A percentile compares a stretch with the other conserved stretches of the same genome.
Conservation (phyloP, 2,113 vertebrate species). For the Corapipo altera region DNA sequence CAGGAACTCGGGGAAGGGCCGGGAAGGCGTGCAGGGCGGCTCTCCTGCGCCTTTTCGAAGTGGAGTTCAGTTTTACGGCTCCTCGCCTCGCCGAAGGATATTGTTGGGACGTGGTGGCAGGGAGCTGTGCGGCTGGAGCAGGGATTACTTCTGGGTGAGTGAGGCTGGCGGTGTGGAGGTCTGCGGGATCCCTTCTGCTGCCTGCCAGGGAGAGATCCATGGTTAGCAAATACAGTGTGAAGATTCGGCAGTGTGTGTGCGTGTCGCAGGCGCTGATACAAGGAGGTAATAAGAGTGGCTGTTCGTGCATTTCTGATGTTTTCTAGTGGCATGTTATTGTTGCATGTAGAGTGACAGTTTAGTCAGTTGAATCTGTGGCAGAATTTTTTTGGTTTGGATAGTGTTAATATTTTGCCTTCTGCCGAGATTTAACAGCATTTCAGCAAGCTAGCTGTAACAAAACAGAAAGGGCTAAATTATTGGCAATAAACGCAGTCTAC, state of each 20-base stretch:
- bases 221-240: rapidly evolving
- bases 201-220: rapidly evolving
- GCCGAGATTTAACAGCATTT: not conserved
- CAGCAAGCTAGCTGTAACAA: not conserved
- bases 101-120: not conserved
- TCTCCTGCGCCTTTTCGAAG: not conserved
- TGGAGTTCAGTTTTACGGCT: not conserved
- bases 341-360: not conserved
- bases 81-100: not conserved
- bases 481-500: not conserved
- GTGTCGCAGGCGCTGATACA: not conserved
- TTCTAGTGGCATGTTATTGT: not conserved
- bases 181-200: not conserved
- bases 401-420: not conserved
- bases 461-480: not conserved
- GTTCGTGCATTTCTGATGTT: rapidly evolving
- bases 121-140: not conserved
- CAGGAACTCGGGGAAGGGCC: not conserved
- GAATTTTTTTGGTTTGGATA: not conserved
- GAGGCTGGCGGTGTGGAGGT: not conserved
- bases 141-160: not conserved
- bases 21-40: not conserved
- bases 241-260: not conserved
- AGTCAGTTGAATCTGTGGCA: not conserved
- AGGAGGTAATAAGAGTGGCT: not conserved